phyloP scores from a whole-genome alignment of 1,140 invertebrate genomes.

The Papilio helenus region DNA sequence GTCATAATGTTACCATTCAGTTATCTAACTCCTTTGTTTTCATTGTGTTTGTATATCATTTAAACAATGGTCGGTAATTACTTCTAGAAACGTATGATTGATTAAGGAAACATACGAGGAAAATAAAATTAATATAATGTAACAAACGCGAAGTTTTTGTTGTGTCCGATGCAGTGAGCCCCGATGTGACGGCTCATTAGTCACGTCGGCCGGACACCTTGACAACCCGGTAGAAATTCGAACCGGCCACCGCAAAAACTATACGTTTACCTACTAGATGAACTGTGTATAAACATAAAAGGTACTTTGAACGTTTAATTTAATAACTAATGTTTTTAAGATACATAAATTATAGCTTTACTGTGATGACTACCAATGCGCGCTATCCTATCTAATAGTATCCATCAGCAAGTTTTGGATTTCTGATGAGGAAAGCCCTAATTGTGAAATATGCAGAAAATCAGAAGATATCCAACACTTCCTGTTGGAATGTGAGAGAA shows the following conservation, averaged over 20 bases:
- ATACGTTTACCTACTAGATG: slow-evolving; percentile 28
- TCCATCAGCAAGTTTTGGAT: too few species aligned
- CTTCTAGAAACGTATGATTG: slow-evolving; percentile 16
- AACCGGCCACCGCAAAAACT: slow-evolving; percentile 56
- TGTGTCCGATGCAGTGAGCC: slow-evolving; percentile 29
- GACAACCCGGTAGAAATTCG: slow-evolving; percentile 55
- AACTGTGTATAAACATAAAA: background rate
- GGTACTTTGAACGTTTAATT: slow-evolving; percentile 2
- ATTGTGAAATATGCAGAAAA: too few species aligned
- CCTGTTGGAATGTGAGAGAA: too few species aligned
- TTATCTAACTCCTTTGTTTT: slow-evolving; percentile 3
- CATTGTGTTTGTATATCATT: background rate
- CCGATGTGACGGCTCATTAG: slow-evolving; percentile 35
- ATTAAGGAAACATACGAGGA: slow-evolving; percentile 29
- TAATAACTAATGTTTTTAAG: background rate
- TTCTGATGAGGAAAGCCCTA: too few species aligned
- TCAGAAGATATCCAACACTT: too few species aligned
- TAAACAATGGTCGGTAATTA: slow-evolving; percentile 28
- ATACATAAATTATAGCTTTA: too few species aligned
- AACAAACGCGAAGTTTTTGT: slow-evolving; percentile 28
- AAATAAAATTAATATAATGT: slow-evolving; percentile 22
- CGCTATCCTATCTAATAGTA: too few species aligned
- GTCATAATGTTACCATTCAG: background rate
- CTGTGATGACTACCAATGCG: too few species aligned
- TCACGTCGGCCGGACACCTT: slow-evolving; percentile 51